Base-by-base conservation (phyloP, 2,888 invertebrate species). In the Caenorhabditis becei region DNA sequence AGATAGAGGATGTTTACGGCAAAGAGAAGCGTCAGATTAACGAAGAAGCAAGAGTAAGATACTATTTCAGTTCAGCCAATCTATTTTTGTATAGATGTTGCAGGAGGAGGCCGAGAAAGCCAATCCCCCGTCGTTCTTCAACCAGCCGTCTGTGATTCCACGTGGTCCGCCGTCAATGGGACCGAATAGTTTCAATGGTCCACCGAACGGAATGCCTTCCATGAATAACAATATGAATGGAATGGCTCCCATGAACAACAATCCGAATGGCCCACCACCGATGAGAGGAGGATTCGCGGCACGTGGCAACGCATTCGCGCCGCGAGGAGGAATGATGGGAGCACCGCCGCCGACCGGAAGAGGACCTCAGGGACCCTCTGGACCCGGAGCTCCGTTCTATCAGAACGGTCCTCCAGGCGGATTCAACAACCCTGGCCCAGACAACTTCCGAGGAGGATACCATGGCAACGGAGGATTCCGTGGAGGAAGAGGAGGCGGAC, bases 1-100 rank as follows among this genome's bases (percentile, higher is more conserved):
- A 70, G 23, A 83, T 86, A n/a, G 74, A 78, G 28, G 86, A 86
- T 72, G 61, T 58, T 10, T 86, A 83, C 49, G 86, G 86, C 24
- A 70, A 77, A n/a, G 71, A 66, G 14, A 83, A 77, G 65, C 59
- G 77, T 47, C 62, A 41, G 16, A 74, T 56, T 41, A 78, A 70
- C 32, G 83, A 84, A 18, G 70, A 72, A 23, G 67, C 61, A 5
- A 66, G 66, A 37, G 80, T 80, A 14, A 59, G 69, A 56, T n/a
- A 26, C 23, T 35, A 35, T n/a, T 32, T n/a, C 26, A 44, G 23
- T 47, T 1, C 16, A 62, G 8, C 14, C 28, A n/a, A n/a, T n/a
- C n/a, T n/a, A n/a, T 51, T 20, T 20, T 4, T 41, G 49, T 53
- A 1, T 23, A 74, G 51, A 28, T 58, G 2, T 59, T 59, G n/a